A percentile compares a stretch with the other conserved stretches of the same genome.
Conservation (phyloP, 2,888 invertebrate species). For the Seladonia tumulorum region DNA sequence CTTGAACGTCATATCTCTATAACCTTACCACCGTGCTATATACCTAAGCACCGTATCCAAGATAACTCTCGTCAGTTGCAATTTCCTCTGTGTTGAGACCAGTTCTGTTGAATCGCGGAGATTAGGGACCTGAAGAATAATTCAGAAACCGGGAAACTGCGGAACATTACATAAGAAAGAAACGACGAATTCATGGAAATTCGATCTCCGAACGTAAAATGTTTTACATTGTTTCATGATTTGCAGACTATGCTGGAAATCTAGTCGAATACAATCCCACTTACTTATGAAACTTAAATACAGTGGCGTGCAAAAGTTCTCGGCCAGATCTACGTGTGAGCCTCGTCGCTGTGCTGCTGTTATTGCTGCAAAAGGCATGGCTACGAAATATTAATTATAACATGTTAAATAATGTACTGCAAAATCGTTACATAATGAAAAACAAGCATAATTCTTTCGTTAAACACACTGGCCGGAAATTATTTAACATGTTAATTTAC, state of each 20-base stretch:
- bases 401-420: too few species aligned
- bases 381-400: too few species aligned
- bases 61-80: slow-evolving; percentile 29
- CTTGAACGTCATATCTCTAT: slow-evolving; percentile 30
- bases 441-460: too few species aligned
- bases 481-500: too few species aligned
- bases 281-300: background rate
- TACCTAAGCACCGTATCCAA: slow-evolving; percentile 7
- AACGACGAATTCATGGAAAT: background rate
- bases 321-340: too few species aligned
- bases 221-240: background rate
- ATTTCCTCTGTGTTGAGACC: slow-evolving; percentile 24
- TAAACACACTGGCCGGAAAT: too few species aligned
- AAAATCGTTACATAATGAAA: too few species aligned
- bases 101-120: background rate
- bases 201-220: background rate
- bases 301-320: too few species aligned
- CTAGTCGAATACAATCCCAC: background rate
- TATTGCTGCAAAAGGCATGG: too few species aligned
- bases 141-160: background rate
- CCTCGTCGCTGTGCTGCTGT: too few species aligned
- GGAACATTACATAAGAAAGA: background rate
- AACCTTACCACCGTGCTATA: slow-evolving; percentile 3
- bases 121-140: background rate
- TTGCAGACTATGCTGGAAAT: background rate